These are phyloP conservation scores for Pluvianellus socialis DNA, from an alignment of 2,113 vertebrate genomes.

Conservation along the genomic window DNA sequence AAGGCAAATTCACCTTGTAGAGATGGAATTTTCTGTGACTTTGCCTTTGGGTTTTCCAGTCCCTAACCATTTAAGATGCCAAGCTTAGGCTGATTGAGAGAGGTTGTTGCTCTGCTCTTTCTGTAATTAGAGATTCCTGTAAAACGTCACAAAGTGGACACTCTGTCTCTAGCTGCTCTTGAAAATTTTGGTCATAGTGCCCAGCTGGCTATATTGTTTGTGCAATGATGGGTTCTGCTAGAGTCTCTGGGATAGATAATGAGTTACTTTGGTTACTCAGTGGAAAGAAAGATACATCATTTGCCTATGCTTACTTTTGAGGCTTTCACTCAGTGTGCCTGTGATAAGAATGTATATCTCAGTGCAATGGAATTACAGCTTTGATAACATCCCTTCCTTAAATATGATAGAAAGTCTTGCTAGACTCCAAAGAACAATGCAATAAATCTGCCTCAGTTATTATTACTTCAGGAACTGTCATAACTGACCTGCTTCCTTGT, in stretches of 20 bases:
- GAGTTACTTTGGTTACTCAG: not conserved
- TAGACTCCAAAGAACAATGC: not conserved
- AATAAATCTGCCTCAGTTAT: not conserved
- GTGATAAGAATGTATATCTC: not conserved
- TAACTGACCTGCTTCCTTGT: not conserved
- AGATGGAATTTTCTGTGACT: not conserved
- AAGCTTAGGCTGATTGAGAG: not conserved
- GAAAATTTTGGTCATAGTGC: not conserved
- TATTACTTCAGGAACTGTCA: not conserved
- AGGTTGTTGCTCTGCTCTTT: not conserved
- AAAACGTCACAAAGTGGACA: not conserved
- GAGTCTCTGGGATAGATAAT: not conserved
- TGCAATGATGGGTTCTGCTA: not conserved
- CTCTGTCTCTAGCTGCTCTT: not conserved
- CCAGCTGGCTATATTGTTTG: not conserved
- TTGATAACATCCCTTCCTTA: not conserved
- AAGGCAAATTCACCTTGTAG: not conserved
- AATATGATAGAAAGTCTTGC: not conserved
- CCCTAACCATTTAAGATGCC: not conserved
- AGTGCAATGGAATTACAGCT: not conserved
- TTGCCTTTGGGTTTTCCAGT: not conserved
- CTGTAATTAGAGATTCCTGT: not conserved
- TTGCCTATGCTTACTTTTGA: not conserved
- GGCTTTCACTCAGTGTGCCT: not conserved
- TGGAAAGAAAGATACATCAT: not conserved